Conservation (phyloP, 2,797 vertebrate genomes). For the Pseudochirops corinnae region DNA sequence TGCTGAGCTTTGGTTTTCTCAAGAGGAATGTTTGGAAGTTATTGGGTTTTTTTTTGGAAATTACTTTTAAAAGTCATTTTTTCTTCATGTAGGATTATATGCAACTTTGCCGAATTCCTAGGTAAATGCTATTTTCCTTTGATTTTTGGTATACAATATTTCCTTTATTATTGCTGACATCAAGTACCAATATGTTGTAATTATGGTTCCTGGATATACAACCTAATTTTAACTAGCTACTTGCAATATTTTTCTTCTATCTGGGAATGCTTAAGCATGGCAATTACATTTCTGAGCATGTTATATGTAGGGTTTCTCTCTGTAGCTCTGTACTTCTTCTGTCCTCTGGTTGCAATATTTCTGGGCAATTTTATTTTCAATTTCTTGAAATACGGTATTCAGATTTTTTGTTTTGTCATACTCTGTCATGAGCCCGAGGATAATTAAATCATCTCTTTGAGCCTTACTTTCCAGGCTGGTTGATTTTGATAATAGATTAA, state of each 20-base stretch:
- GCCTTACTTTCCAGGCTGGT: background rate
- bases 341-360: background rate
- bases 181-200: too few relatives aligned
- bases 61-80: background rate
- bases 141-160: background rate
- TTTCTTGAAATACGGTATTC: background rate
- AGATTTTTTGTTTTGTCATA: background rate
- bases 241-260: background rate
- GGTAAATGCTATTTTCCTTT: background rate
- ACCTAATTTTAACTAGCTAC: background rate
- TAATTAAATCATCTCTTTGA: background rate
- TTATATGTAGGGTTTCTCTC: background rate
- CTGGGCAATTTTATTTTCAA: background rate
- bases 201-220: background rate
- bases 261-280: background rate
- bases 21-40: background rate
- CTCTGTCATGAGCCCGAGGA: background rate
- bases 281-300: background rate
- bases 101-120: background rate
- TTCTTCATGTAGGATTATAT: background rate
- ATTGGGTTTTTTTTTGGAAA: background rate
- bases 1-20: background rate
- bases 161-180: background rate
- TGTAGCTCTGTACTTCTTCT: background rate
- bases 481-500: background rate